A percentile compares a stretch with the other conserved stretches of the same genome.
phyloP scores from a whole-genome alignment of 64 coral and sea anemone species.

The Montipora capricornis region DNA sequence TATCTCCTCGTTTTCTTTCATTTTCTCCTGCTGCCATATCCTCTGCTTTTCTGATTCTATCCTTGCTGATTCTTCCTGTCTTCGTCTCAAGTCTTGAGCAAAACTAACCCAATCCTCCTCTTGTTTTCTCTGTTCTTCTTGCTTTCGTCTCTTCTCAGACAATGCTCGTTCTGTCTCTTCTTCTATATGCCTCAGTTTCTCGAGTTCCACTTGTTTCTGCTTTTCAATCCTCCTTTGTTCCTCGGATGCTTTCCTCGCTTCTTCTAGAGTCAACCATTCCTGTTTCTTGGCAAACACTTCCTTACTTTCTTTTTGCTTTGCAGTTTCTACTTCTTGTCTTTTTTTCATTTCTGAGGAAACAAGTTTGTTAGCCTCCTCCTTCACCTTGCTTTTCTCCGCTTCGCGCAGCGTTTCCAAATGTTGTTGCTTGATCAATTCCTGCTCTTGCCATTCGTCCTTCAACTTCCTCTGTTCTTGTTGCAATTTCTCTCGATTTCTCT shows the following conservation, averaged over 20 bases:
- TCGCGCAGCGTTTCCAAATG: constrained; percentile 10
- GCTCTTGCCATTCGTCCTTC: constrained; percentile 23
- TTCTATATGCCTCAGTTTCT: constrained; percentile 27
- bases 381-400: constrained; percentile 28
- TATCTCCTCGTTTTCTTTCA: constrained; percentile 39
- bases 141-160: constrained; percentile 8
- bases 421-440: constrained; percentile 22
- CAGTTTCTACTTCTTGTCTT: neutral
- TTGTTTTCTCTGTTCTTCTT: constrained; percentile 23
- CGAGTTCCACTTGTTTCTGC: constrained; percentile 4
- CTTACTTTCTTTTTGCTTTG: constrained; percentile 34
- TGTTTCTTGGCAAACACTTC: constrained; percentile 15
- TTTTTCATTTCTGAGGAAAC: constrained; percentile 2
- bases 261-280: neutral
- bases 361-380: constrained; percentile 27
- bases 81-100: constrained; percentile 29
- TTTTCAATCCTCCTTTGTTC: constrained; percentile 26
- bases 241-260: neutral
- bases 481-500: constrained; percentile 11
- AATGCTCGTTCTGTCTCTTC: constrained; percentile 14
- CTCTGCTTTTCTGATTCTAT: constrained; percentile 18
- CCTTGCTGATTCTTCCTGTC: constrained; percentile 9
- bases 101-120: constrained; percentile 3
- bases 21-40: constrained; percentile 9
- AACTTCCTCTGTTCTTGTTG: constrained; percentile 28